Evolutionary conservation across 1,140 invertebrate genomes (phyloP).

Genomic region (Pollicipes pollicipes): DNA sequence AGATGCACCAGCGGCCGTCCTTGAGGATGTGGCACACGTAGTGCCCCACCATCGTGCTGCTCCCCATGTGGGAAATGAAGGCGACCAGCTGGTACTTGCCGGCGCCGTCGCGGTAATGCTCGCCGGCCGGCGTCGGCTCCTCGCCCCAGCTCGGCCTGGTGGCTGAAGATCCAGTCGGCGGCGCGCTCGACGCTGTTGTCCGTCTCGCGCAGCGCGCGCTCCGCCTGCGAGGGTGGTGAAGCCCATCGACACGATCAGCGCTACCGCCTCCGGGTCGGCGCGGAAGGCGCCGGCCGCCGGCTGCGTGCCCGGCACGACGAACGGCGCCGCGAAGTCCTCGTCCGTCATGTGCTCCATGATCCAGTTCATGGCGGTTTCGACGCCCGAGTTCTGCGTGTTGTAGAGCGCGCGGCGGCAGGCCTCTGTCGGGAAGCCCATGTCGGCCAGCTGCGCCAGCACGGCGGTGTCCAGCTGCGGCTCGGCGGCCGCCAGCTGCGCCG

Average conservation of each 20-base stretch:
- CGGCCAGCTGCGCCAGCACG: conserved; percentile 36
- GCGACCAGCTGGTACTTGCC: conserved; percentile 73
- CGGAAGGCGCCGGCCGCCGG: conserved; percentile 9
- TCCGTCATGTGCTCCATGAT: conserved; percentile 90
- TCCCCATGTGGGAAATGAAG: conserved; percentile 97
- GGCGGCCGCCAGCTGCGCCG: conserved; percentile 20
- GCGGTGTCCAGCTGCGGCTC: conserved; percentile 28
- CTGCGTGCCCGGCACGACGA: conserved; percentile 30
- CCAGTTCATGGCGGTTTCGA: conserved; percentile 82
- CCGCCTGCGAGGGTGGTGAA: conserved; percentile 64
- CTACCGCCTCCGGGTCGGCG: conserved; percentile 45
- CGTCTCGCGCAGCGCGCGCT: conserved; percentile 65
- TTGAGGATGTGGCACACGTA: conserved; percentile 92
- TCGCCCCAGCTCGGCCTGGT: conserved; percentile 48
- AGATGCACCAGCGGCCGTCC: conserved; percentile 79
- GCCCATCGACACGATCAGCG: conserved; percentile 67
- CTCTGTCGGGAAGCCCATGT: conserved; percentile 79
- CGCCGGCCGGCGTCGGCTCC: conserved; percentile 9
- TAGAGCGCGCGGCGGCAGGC: conserved; percentile 74
- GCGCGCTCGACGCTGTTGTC: conserved; percentile 80
- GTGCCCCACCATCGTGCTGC: conserved; percentile 87
- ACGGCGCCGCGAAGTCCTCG: conserved; percentile 58
- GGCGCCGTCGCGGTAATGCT: conserved; percentile 19
- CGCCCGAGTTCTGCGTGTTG: conserved; percentile 61
- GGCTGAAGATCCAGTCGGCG: conserved; percentile 94